Percentiles rank a stretch among this genome's conserved stretches.
Conservation (phyloP, 2,113 vertebrate genomes). For the Megaleporinus macrocephalus region DNA sequence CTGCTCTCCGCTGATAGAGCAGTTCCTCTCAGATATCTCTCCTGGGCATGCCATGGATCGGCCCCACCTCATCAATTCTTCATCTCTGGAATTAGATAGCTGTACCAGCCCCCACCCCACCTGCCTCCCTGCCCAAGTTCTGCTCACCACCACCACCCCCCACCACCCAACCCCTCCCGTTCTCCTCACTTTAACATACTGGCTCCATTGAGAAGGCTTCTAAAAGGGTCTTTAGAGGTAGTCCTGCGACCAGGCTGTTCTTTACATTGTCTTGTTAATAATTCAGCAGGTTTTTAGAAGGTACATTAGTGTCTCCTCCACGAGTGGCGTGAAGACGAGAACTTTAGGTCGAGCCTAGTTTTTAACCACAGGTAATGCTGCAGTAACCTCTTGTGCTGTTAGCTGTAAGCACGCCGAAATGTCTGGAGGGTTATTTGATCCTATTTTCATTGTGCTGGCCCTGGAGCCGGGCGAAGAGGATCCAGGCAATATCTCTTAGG, state of each 20-base stretch:
- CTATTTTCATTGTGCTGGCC: slow-evolving; percentile 39
- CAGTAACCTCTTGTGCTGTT: neutral
- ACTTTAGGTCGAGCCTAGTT: neutral
- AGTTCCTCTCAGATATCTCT: slow-evolving; percentile 25
- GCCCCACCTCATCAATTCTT: slow-evolving; percentile 52
- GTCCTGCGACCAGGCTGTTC: slow-evolving; percentile 16
- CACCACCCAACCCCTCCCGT: neutral
- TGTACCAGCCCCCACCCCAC: slow-evolving; percentile 34
- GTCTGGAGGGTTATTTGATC: slow-evolving; percentile 40
- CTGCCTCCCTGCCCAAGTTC: too few species aligned
- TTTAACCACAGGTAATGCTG: neutral
- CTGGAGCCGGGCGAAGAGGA: slow-evolving; percentile 54
- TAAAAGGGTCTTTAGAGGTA: slow-evolving; percentile 35
- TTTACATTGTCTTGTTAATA: slow-evolving; percentile 40
- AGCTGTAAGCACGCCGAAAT: neutral
- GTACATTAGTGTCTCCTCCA: slow-evolving; percentile 29
- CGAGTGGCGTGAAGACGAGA: neutral
- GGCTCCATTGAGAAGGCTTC: neutral
- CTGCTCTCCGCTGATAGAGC: neutral
- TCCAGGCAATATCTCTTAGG: slow-evolving; percentile 70
- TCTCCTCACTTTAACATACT: slow-evolving; percentile 39
- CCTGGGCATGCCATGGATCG: slow-evolving; percentile 31
- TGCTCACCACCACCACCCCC: too few species aligned
- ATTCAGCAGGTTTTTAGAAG: slow-evolving; percentile 45
- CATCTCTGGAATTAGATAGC: slow-evolving; percentile 45